A percentile compares a stretch with the other conserved stretches of the same genome.
Conservation (phyloP, 2,888 invertebrate species). For the Eubasilissa splendida region DNA sequence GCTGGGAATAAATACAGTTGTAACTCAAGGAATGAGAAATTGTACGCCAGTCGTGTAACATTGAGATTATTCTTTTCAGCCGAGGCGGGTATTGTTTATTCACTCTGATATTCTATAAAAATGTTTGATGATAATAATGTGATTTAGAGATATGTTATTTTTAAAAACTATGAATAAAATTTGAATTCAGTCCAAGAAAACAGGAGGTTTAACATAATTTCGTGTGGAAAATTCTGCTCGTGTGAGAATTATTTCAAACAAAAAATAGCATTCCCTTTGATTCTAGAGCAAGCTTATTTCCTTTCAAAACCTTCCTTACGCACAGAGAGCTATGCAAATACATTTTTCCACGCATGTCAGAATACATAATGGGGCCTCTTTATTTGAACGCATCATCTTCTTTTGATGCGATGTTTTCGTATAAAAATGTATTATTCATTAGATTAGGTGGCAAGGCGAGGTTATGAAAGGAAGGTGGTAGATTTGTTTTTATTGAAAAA, state of each 20-base stretch:
- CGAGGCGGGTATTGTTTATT: no score
- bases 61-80: no score
- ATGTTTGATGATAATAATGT: no score
- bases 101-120: no score
- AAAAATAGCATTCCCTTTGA: conserved; percentile 33
- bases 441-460: conserved; percentile 44
- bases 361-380: conserved; percentile 54
- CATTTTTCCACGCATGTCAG: conserved; percentile 54
- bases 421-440: conserved; percentile 56
- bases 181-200: not conserved
- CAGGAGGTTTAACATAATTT: conserved; percentile 29
- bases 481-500: conserved; percentile 51
- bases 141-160: no score
- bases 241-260: conserved; percentile 34
- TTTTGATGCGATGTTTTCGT: conserved; percentile 47
- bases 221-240: not conserved
- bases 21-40: no score
- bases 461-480: conserved; percentile 31
- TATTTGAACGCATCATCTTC: conserved; percentile 55
- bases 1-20: no score
- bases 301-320: conserved; percentile 51
- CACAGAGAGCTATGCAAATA: conserved; percentile 54
- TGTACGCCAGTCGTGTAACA: no score
- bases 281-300: conserved; percentile 53
- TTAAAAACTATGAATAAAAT: no score